phyloP scores from a whole-genome alignment of 2,888 invertebrate genomes.

The Polydrusus pterygomalis region DNA sequence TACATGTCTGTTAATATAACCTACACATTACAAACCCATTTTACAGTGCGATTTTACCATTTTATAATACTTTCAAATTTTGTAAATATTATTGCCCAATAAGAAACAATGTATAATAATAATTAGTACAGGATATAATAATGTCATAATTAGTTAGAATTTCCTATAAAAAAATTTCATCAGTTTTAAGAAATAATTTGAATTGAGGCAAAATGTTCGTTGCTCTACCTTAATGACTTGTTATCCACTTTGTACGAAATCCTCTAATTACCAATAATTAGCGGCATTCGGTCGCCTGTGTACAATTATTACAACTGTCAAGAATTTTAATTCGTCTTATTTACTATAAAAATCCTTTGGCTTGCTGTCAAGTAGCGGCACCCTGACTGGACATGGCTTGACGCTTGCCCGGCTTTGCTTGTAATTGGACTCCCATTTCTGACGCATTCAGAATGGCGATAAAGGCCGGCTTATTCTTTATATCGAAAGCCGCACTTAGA shows the following conservation, averaged over 20 bases:
- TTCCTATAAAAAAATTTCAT: too few species aligned
- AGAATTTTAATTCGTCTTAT: slow-evolving; percentile 71
- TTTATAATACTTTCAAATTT: too few species aligned
- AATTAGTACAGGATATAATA: too few species aligned
- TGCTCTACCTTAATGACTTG: too few species aligned
- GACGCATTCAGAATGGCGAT: slow-evolving; percentile 72
- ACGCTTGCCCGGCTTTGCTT: slow-evolving; percentile 70
- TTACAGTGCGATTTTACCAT: too few species aligned
- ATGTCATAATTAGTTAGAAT: too few species aligned
- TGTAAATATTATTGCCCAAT: too few species aligned
- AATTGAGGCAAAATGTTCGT: too few species aligned
- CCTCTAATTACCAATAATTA: slow-evolving; percentile 45
- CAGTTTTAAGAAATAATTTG: too few species aligned
- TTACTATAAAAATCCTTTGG: slow-evolving; percentile 67
- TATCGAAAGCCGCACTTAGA: slow-evolving; percentile 69
- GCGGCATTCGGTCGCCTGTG: slow-evolving; percentile 28
- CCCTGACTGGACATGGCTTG: slow-evolving; percentile 70
- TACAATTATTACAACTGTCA: slow-evolving; percentile 64
- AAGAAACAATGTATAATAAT: too few species aligned
- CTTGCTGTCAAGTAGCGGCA: slow-evolving; percentile 68
- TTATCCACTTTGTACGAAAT: background rate
- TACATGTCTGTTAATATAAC: too few species aligned
- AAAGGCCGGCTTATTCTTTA: slow-evolving; percentile 71
- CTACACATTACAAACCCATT: too few species aligned
- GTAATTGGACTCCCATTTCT: slow-evolving; percentile 73